Base-by-base conservation (phyloP, 2,113 vertebrate genomes). In the Phalacrocorax carbo region DNA sequence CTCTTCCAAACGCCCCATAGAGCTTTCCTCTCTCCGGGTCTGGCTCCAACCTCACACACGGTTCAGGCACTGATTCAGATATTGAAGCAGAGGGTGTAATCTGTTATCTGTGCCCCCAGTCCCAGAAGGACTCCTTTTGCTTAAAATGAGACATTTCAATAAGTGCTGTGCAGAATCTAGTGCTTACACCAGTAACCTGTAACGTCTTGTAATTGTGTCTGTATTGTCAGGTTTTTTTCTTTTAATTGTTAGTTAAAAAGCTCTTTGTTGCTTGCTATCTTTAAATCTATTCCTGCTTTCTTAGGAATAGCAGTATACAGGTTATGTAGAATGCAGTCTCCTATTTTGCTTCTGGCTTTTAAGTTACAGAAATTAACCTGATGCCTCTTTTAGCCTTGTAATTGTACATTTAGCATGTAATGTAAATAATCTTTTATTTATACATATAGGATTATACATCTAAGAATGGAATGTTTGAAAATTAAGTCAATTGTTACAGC, bases 31-130 rank as follows among this genome's bases (percentile, higher is more conserved):
- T 48, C 38, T 60, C 11, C 3, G 1, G 55, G 19, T 54, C 55
- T 68, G 61, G 2, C 54, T 70, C 30, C n/a, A 61, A 13, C 40
- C 30, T 49, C 2, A 1, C 12, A 13, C 4, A 1, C 5, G 6
- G 20, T 13, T 81, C 76, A 69, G 36, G 21, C 30, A 8, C 10
- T 4, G 32, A 14, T 49, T 49, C 32, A 34, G 32, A 1, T 83
- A 4, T 48, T 73, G 51, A 65, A 64, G 73, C 40, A 12, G 14
- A 6, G 16, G 8, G 14, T 58, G 61, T 66, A 19, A 54, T 55
- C 48, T 46, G 11, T 55, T 20, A 11, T 64, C 49, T 64, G 42
- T 61, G 76, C 29, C 78, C 57, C 51, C 64, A 4, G 34, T 36
- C 30, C 17, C 75, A 26, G 36, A 10, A 82, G 34, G 18, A 14